Evolutionary conservation across 1,140 invertebrate species (phyloP).

Genomic region (Harpegnathos saltator): DNA sequence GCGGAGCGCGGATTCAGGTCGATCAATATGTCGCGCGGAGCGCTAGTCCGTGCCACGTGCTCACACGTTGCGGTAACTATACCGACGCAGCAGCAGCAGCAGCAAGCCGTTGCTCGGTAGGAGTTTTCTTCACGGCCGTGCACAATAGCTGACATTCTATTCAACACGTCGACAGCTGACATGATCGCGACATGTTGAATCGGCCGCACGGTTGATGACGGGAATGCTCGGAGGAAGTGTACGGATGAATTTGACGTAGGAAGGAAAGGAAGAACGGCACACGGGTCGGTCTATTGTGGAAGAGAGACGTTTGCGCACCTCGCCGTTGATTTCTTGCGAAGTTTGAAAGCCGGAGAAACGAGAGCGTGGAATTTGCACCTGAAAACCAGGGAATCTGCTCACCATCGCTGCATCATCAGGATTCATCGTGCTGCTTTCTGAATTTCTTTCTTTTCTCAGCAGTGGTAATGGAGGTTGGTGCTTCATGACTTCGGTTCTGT

Average conservation of each 20-base stretch:
- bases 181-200: neutral
- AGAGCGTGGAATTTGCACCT: neutral
- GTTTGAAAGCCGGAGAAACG: neutral
- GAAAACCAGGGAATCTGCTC: too few relatives aligned
- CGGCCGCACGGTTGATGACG: neutral
- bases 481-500: too few relatives aligned
- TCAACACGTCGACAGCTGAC: neutral
- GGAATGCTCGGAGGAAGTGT: neutral
- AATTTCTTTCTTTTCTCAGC: too few relatives aligned
- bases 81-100: conserved; percentile 18
- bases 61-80: conserved; percentile 66
- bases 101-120: neutral
- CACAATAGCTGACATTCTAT: conserved; percentile 15
- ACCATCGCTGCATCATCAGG: too few relatives aligned
- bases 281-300: neutral
- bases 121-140: neutral
- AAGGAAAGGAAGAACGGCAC: neutral
- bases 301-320: neutral
- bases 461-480: too few relatives aligned
- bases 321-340: neutral
- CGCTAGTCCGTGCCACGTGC: conserved; percentile 64
- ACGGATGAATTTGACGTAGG: neutral
- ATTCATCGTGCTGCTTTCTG: too few relatives aligned
- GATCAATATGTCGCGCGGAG: conserved; percentile 68
- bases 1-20: conserved; percentile 69